Base-by-base conservation (phyloP, 1,140 invertebrate genomes). In the Doryteuthis pealeii region DNA sequence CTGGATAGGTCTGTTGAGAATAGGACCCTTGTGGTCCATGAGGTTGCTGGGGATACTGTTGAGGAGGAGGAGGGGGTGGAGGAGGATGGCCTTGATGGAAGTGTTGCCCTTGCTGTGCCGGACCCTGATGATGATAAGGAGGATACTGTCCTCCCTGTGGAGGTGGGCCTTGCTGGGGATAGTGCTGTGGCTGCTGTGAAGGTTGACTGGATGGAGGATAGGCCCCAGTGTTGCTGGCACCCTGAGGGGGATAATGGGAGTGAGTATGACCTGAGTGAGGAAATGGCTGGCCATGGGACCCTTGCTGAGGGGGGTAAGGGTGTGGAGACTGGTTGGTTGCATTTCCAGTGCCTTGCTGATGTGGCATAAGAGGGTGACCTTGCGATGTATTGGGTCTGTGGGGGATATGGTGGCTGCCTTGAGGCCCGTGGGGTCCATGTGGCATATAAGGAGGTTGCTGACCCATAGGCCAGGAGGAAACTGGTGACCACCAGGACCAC, bases 231-330 rank as follows among this genome's bases (percentile, higher is more conserved):
- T 32, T 40, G 32, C 69, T 43, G 26, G 31, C 40, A 54, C 62
- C 68, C 26, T 66, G 73, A 40, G 74, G 74, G 18, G 72, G 65
- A 69, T 65, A 75, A 31, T 68, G 69, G 28, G 54, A 18, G 18
- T 62, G 54, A 28, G 22, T 62, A 62, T 62, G 54, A 12, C 43
- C 70, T 26, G 40, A 30, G 49, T 43, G 35, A 28, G 70, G 40
- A 71, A 30, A 71, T 18, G 35, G 35, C 54, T 71, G 70, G 26
- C 22, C 22, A 14, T 43, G 70, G n/a, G 26, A 30, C 12, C 43
- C 70, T 26, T 71, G 70, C 26, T 71, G 35, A 22, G 69, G 35
- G 18, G 70, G 70, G 54, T 54, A 71, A 30, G 40, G 70, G 31
- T 54, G 45, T 26, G 66, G 32, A 18, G 69, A 33, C 35, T 70